Percentiles rank a stretch among this genome's conserved stretches.
phyloP scores from a whole-genome alignment of 2,888 invertebrate genomes.

The Barypeithes pellucidus region DNA sequence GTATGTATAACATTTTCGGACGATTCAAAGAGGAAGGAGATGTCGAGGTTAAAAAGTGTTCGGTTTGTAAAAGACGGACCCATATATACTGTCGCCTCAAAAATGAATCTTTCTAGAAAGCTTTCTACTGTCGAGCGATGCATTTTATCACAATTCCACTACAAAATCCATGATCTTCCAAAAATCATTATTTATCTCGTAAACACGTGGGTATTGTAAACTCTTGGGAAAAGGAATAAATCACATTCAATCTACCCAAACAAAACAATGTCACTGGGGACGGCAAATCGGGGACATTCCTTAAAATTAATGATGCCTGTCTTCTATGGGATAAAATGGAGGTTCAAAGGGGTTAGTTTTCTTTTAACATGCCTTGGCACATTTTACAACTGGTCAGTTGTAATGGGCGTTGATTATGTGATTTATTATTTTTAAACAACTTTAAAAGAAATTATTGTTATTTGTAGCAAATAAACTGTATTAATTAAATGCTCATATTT shows the following conservation, averaged over 20 bases:
- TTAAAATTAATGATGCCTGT: constrained; percentile 6
- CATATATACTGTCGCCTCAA: too few species aligned
- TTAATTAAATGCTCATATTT: too few species aligned
- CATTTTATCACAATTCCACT: neutral
- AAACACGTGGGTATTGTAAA: neutral
- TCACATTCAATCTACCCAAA: constrained; percentile 13
- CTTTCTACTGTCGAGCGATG: too few species aligned
- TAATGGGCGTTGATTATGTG: neutral
- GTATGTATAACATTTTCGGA: too few species aligned
- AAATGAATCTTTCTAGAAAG: too few species aligned
- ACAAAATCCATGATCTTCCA: constrained; percentile 1
- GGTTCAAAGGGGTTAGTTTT: neutral
- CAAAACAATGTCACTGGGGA: neutral
- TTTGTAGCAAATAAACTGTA: too few species aligned
- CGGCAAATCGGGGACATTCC: constrained; percentile 8
- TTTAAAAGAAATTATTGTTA: too few species aligned
- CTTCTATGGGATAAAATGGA: neutral
- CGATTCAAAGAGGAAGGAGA: too few species aligned
- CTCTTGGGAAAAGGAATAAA: constrained; percentile 12
- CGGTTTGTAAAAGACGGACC: too few species aligned
- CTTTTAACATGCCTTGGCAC: neutral
- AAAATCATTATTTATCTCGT: constrained; percentile 21
- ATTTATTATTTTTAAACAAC: too few species aligned
- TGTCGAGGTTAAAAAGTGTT: too few species aligned
- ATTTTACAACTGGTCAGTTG: neutral